Evolutionary conservation across 1,140 invertebrate genomes (phyloP).

Genomic region (Papilio polytes): DNA sequence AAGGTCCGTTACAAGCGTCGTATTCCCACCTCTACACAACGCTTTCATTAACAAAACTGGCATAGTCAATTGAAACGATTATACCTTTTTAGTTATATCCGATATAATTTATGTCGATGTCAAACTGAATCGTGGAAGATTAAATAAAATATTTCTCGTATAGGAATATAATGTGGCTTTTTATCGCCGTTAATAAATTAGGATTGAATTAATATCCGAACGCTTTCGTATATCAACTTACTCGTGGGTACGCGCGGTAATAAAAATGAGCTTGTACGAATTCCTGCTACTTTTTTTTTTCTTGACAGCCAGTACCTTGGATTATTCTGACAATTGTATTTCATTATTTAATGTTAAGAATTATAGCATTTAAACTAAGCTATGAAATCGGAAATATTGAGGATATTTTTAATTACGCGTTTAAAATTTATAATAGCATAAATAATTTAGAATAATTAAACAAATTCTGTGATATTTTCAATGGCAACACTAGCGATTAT

Average conservation of each 20-base stretch:
- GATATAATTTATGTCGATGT: constrained; percentile 31
- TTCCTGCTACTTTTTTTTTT: constrained; percentile 15
- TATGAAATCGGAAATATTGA: no score
- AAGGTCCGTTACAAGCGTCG: constrained; percentile 61
- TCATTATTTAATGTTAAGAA: neutral
- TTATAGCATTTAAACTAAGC: neutral
- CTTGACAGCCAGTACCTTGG: neutral
- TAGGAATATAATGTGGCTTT: constrained; percentile 35
- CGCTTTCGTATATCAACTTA: constrained; percentile 36
- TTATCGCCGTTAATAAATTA: constrained; percentile 37
- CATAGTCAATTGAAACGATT: constrained; percentile 45
- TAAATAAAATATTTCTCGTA: constrained; percentile 26
- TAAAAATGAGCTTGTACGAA: constrained; percentile 33
- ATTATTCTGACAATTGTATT: neutral
- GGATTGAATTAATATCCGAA: constrained; percentile 36
- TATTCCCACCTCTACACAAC: constrained; percentile 51
- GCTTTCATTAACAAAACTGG: constrained; percentile 60
- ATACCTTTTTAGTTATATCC: constrained; percentile 28
- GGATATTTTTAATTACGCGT: no score
- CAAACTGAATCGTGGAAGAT: constrained; percentile 29
- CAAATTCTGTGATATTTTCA: neutral
- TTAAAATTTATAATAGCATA: no score
- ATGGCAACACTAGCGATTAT: neutral
- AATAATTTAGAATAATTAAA: no score
- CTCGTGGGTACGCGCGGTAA: constrained; percentile 26